Conservation (phyloP, 2,113 vertebrate species). For the Nestor notabilis region DNA sequence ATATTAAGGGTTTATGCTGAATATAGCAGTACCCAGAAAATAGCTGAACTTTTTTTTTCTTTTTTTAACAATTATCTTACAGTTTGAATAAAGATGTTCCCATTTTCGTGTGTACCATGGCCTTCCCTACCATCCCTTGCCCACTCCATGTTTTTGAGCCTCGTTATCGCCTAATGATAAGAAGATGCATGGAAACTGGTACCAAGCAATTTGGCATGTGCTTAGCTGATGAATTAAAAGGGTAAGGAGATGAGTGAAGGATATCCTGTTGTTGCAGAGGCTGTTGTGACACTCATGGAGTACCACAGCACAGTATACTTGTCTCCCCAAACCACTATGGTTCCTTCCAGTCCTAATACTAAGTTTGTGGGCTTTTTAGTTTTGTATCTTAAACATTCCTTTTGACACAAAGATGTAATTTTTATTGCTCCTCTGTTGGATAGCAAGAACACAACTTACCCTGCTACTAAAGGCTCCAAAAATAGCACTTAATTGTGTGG, state of each 20-base stretch:
- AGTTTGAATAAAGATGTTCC: conserved; percentile 95
- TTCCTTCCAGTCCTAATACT: background rate
- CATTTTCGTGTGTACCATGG: conserved; percentile 94
- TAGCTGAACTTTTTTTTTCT: background rate
- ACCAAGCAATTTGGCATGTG: conserved; percentile 95
- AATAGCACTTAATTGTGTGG: conserved; percentile 4
- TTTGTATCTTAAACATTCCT: background rate
- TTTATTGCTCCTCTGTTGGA: background rate
- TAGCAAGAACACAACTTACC: background rate
- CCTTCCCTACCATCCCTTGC: conserved; percentile 92
- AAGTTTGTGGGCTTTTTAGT: background rate
- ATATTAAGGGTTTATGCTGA: background rate
- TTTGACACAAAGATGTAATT: background rate
- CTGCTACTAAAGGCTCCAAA: background rate
- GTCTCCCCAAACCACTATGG: background rate
- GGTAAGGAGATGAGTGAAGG: conserved; percentile 72
- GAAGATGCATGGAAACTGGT: conserved; percentile 92
- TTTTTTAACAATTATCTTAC: conserved; percentile 1
- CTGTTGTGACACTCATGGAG: background rate
- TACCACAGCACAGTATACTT: background rate
- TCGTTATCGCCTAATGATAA: conserved; percentile 91
- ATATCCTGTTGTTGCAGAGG: background rate
- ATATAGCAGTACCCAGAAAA: background rate
- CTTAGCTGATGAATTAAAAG: conserved; percentile 87
- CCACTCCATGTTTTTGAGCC: conserved; percentile 93